These are phyloP conservation scores for Lordiphosa collinella DNA, from an alignment of 1,140 invertebrate genomes.

Conservation along the genomic window DNA sequence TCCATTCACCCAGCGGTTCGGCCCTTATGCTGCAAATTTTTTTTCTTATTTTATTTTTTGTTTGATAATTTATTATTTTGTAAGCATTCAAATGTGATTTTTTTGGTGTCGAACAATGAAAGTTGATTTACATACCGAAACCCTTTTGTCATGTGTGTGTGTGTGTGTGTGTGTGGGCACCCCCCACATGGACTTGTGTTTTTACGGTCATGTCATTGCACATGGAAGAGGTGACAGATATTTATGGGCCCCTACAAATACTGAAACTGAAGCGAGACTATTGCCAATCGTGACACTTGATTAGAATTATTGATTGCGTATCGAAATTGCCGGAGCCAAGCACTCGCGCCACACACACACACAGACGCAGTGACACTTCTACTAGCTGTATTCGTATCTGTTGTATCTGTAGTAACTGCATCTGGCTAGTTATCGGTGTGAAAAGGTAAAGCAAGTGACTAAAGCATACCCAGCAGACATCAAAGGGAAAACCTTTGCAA, in stretches of 20 bases:
- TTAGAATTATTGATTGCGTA: conserved; percentile 76
- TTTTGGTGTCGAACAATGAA: conserved; percentile 78
- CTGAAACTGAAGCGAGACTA: conserved; percentile 8
- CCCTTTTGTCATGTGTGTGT: conserved; percentile 33
- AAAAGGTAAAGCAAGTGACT: too few species aligned
- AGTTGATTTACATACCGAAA: conserved; percentile 80
- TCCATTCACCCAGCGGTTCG: neutral
- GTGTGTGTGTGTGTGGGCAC: neutral
- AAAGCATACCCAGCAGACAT: too few species aligned
- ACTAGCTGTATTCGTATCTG: conserved; percentile 31
- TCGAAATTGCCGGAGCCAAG: conserved; percentile 61
- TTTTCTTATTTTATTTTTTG: conserved; percentile 36
- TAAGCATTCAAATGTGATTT: conserved; percentile 79
- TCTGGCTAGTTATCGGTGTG: too few species aligned
- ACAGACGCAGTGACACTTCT: conserved; percentile 12
- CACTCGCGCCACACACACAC: too few species aligned
- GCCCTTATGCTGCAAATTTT: conserved; percentile 54
- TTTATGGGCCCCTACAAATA: conserved; percentile 54
- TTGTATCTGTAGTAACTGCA: neutral
- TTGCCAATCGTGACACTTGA: conserved; percentile 66
- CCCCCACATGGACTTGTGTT: conserved; percentile 35
- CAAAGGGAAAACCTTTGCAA: too few species aligned
- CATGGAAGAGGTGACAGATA: conserved; percentile 29
- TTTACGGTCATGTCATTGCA: conserved; percentile 54
- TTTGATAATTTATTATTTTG: conserved; percentile 80